Evolutionary conservation across 2,113 vertebrate species (phyloP), one percentile per base, ranked within the genome.

Genomic region (Eptesicus fuscus): DNA sequence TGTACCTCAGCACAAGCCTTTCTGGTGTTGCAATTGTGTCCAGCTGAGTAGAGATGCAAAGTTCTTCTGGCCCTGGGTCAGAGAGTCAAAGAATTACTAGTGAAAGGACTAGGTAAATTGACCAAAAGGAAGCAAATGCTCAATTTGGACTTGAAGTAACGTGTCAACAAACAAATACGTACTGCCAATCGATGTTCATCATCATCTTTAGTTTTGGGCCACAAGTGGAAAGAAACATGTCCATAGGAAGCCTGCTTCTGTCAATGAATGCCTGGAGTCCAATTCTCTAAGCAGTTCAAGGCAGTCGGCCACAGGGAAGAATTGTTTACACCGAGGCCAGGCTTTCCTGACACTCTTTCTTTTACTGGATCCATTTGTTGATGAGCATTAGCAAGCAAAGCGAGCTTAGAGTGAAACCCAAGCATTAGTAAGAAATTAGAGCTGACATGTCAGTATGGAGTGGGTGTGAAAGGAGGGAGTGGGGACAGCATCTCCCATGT

Each of bases 381-480:
- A 35, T 40, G 44, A 65, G 65, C 37, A 13, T 84, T 74, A 94
- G 71, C 85, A 32, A 93, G 83, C 49, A 49, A 67, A 83, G 76
- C 67, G 79, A 91, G 71, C 78, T 93, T 53, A 53, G 37, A 82
- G 89, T 69, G 91, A 97, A 96, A 96, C 76, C 83, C 79, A 96
- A 96, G 88, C 85, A 23, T 91, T n/a, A 73, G 91, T 84, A 91
- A 96, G 94, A 94, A 80, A 91, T 74, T 40, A 84, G n/a, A 94
- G 85, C 32, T 93, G 95, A 87, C 79, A 87, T 70, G 1, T 88
- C 74, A 56, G 69, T 40, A 69, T 67, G 49, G 80, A 53, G 77
- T 89, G 92, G 93, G 94, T 56, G 90, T 88, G 69, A 88, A 61
- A 30, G 51, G 37, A 73, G 65, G 84, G 49, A 65, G 74, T 87